A percentile compares a stretch with the other conserved stretches of the same genome.
These are phyloP conservation scores for Tupaia chinensis DNA, from an alignment of 2,113 vertebrate species.

Conservation along the genomic window DNA sequence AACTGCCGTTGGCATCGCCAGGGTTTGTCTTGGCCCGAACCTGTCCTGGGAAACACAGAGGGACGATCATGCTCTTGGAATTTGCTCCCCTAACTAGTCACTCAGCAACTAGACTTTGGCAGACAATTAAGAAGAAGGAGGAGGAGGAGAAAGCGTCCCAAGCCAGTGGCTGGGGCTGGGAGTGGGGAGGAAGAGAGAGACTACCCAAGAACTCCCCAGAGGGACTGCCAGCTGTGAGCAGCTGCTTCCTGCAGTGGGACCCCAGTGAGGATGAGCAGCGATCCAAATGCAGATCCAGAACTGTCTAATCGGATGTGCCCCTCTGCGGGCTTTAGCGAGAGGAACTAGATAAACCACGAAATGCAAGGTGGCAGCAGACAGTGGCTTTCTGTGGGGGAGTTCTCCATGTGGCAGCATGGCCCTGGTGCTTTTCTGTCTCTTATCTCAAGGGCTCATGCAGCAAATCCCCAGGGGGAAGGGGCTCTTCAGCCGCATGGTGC, in stretches of 20 bases:
- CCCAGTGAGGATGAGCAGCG: background rate
- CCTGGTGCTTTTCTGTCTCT: background rate
- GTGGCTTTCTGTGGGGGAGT: background rate
- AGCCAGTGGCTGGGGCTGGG: background rate
- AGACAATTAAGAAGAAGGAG: slow-evolving; percentile 41
- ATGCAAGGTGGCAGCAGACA: background rate
- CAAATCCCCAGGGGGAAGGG: accelerated
- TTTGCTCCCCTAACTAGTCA: slow-evolving; percentile 82
- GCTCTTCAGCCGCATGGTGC: background rate
- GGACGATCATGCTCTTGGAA: slow-evolving; percentile 85
- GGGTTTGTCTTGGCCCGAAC: slow-evolving; percentile 86
- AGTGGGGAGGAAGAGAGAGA: background rate
- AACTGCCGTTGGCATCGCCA: slow-evolving; percentile 79
- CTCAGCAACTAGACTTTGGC: slow-evolving; percentile 84
- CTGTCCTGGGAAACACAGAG: slow-evolving; percentile 85
- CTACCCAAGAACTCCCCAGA: background rate
- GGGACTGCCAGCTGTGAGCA: background rate
- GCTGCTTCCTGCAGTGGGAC: background rate
- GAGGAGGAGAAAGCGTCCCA: background rate
- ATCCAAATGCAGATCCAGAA: background rate
- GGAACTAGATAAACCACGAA: background rate
- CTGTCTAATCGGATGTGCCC: accelerated
- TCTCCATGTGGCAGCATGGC: background rate
- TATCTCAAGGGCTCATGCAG: background rate
- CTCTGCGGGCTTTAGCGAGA: background rate